A percentile compares a stretch with the other conserved stretches of the same genome.
Conservation (phyloP, 1,140 invertebrate genomes). For the Apis laboriosa region DNA sequence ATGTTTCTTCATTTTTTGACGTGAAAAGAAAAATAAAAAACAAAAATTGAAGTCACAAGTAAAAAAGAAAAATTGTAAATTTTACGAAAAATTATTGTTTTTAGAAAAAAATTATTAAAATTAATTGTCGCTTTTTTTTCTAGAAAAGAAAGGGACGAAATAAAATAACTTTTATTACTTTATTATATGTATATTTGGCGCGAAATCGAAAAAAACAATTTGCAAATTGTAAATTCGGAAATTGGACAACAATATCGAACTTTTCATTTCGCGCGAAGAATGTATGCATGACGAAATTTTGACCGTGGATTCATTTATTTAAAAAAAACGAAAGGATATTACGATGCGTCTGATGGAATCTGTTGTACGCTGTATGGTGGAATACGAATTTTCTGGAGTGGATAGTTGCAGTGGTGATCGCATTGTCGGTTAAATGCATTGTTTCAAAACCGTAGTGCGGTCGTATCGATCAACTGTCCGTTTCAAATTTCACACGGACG, state of each 20-base stretch:
- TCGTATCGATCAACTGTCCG: conserved; percentile 23
- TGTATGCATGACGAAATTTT: too few relatives aligned
- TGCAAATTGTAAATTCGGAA: too few relatives aligned
- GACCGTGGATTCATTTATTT: not conserved
- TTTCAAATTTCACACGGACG: conserved; percentile 2
- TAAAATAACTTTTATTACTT: too few relatives aligned
- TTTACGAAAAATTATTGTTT: too few relatives aligned
- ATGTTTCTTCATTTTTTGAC: not conserved
- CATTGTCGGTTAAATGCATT: conserved; percentile 28
- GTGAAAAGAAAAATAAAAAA: not conserved
- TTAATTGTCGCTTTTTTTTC: too few relatives aligned
- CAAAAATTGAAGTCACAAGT: not conserved
- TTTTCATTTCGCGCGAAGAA: too few relatives aligned
- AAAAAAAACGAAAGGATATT: conserved; percentile 17
- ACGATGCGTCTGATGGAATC: not conserved
- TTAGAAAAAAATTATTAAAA: too few relatives aligned
- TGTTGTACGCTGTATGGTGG: not conserved
- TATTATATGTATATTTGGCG: too few relatives aligned
- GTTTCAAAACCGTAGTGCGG: conserved; percentile 2
- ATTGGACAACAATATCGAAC: too few relatives aligned
- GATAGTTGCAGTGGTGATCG: not conserved
- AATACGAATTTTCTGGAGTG: not conserved
- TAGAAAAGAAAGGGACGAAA: too few relatives aligned
- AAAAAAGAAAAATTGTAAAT: not conserved
- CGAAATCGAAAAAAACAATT: too few relatives aligned